Conservation (phyloP, 1,140 invertebrate genomes). For the Caenorhabditis remanei region DNA sequence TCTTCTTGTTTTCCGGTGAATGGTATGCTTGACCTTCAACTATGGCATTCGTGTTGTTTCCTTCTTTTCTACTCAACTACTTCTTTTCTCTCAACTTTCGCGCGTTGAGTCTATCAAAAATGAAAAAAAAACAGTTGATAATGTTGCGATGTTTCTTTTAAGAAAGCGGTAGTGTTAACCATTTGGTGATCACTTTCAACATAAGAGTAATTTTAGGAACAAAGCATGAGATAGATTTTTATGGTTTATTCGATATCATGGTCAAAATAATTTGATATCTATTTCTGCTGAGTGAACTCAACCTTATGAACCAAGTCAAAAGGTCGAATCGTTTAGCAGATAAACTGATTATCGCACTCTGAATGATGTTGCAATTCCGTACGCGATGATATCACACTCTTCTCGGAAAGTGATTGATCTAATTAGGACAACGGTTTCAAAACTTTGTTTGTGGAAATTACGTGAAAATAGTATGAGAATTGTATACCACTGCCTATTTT, state of each 20-base stretch:
- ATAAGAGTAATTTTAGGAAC: too few species aligned
- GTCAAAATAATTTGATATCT: not conserved
- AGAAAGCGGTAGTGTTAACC: too few species aligned
- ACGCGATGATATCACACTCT: not conserved
- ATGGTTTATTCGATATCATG: too few species aligned
- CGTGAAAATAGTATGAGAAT: not conserved
- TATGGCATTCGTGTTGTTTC: slow-evolving; percentile 16
- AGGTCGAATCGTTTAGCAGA: slow-evolving; percentile 8
- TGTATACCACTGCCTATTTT: too few species aligned
- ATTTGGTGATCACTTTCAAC: too few species aligned
- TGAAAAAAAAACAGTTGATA: not conserved
- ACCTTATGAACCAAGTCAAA: not conserved
- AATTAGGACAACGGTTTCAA: slow-evolving; percentile 30
- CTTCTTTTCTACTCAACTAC: slow-evolving; percentile 10
- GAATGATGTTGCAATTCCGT: slow-evolving; percentile 6
- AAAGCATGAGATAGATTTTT: not conserved
- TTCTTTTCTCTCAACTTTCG: not conserved
- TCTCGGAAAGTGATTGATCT: slow-evolving; percentile 41
- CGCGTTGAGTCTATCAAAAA: not conserved
- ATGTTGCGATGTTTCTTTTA: not conserved
- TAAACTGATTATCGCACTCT: slow-evolving; percentile 27
- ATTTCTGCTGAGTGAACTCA: too few species aligned
- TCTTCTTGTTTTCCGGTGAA: slow-evolving; percentile 42
- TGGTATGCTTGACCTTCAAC: slow-evolving; percentile 55
- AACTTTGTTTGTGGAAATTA: not conserved